Conservation (phyloP, 2,113 vertebrate species). For the Maccullochella peelii region DNA sequence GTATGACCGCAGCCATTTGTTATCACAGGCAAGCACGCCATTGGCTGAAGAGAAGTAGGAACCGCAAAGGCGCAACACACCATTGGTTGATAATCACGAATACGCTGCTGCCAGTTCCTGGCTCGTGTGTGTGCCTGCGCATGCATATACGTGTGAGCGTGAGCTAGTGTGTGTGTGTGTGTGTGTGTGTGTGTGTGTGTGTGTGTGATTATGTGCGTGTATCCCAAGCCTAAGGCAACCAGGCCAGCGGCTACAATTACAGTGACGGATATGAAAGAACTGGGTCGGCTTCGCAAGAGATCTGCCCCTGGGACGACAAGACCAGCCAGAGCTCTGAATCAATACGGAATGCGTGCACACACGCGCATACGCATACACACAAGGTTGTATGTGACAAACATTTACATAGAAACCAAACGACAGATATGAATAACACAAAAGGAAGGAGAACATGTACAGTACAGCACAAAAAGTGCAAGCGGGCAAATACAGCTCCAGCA, state of each 20-base stretch:
- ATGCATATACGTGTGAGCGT: neutral
- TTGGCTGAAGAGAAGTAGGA: constrained; percentile 40
- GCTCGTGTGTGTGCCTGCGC: constrained; percentile 50
- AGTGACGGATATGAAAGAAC: constrained; percentile 86
- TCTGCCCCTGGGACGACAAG: constrained; percentile 81
- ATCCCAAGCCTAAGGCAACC: constrained; percentile 73
- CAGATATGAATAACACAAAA: constrained; percentile 38
- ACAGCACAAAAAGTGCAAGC: constrained; percentile 28
- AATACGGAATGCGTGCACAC: constrained; percentile 68
- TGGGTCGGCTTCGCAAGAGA: constrained; percentile 82
- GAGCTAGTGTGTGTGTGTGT: constrained; percentile 20
- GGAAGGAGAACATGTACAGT: neutral
- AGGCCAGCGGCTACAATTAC: constrained; percentile 84
- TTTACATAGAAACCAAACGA: constrained; percentile 49
- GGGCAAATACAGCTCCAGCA: constrained; percentile 1
- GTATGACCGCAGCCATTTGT: constrained; percentile 19
- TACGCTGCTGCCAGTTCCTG: constrained; percentile 47
- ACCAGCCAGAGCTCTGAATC: constrained; percentile 81
- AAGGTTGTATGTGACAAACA: constrained; percentile 51
- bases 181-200: constrained; percentile 32
- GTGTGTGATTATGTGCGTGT: constrained; percentile 33
- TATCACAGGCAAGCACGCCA: constrained; percentile 25
- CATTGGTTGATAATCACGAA: constrained; percentile 64
- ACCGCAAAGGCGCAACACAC: constrained; percentile 39
- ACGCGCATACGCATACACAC: constrained; percentile 6